Conservation (phyloP, 2,797 vertebrate species). For the Macrochelys suwanniensis region DNA sequence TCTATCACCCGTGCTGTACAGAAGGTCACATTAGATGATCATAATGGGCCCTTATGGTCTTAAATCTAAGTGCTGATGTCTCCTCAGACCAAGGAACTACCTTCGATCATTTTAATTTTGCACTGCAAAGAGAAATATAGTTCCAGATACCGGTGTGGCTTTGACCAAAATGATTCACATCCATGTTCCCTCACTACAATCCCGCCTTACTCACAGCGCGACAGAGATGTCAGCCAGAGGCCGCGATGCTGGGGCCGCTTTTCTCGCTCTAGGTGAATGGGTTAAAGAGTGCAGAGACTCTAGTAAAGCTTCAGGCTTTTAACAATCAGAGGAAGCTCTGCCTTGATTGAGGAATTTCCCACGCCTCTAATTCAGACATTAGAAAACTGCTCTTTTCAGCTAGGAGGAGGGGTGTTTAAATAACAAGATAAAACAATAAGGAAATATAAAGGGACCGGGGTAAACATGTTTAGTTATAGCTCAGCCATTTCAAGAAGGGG, state of each 20-base stretch:
- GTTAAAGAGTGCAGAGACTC: slow-evolving; percentile 71
- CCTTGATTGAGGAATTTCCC: slow-evolving; percentile 85
- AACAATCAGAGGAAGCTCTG: slow-evolving; percentile 84
- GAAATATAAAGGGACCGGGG: slow-evolving; percentile 57
- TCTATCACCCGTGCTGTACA: background rate
- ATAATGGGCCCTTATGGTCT: background rate
- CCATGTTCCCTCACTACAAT: background rate
- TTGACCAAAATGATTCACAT: background rate
- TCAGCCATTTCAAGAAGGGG: slow-evolving; percentile 12
- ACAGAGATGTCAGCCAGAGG: background rate
- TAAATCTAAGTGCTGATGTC: background rate
- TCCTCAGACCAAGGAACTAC: background rate
- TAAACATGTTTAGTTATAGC: slow-evolving; percentile 45
- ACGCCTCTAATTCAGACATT: slow-evolving; percentile 74
- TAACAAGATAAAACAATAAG: slow-evolving; percentile 77
- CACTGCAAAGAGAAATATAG: background rate
- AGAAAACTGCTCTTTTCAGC: slow-evolving; percentile 76
- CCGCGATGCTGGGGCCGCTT: accelerated
- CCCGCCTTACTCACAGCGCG: background rate
- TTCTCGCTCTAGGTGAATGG: slow-evolving; percentile 54
- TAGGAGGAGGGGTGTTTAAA: slow-evolving; percentile 74
- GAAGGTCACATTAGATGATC: background rate
- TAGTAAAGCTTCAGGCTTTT: slow-evolving; percentile 49
- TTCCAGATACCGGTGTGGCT: background rate
- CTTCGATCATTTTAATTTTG: background rate